A percentile compares a stretch with the other conserved stretches of the same genome.
phyloP scores from a whole-genome alignment of 1,140 invertebrate genomes.

The Drosophila sechellia region DNA sequence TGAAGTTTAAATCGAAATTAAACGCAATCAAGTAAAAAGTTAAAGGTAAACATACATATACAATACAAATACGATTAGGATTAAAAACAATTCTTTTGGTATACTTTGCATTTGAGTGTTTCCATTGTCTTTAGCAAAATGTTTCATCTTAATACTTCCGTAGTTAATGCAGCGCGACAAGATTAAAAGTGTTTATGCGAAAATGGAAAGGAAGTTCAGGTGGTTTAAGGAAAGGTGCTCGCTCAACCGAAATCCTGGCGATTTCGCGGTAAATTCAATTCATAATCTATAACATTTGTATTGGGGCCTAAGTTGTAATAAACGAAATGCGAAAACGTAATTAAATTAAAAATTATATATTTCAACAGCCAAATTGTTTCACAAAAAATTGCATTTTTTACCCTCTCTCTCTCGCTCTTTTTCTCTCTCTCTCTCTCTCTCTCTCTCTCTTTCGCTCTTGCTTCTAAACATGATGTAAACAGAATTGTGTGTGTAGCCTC shows the following conservation, averaged over 20 bases:
- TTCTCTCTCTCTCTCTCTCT: neutral
- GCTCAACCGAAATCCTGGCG: neutral
- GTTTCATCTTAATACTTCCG: slow-evolving; percentile 45
- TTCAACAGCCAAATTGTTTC: slow-evolving; percentile 80
- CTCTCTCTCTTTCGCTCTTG: slow-evolving; percentile 11
- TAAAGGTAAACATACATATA: slow-evolving; percentile 1
- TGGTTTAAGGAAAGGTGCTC: slow-evolving; percentile 8
- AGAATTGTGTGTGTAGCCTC: slow-evolving; percentile 46
- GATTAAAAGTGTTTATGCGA: slow-evolving; percentile 14
- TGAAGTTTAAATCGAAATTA: slow-evolving; percentile 4
- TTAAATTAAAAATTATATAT: slow-evolving; percentile 61
- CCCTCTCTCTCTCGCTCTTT: slow-evolving; percentile 8
- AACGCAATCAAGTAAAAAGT: slow-evolving; percentile 1
- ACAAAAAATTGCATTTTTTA: slow-evolving; percentile 80
- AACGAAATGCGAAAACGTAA: slow-evolving; percentile 63
- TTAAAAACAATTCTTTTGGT: slow-evolving; percentile 43
- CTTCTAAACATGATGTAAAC: slow-evolving; percentile 10
- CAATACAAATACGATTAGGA: slow-evolving; percentile 15
- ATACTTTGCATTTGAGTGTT: slow-evolving; percentile 46
- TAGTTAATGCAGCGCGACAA: slow-evolving; percentile 31
- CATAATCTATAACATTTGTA: slow-evolving; percentile 32
- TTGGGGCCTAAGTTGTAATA: slow-evolving; percentile 28
- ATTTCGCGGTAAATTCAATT: slow-evolving; percentile 33
- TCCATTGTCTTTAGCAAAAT: slow-evolving; percentile 31
- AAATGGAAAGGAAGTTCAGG: slow-evolving; percentile 10